Evolutionary conservation across 2,888 invertebrate genomes (phyloP).

Genomic region (Formica aserva): DNA sequence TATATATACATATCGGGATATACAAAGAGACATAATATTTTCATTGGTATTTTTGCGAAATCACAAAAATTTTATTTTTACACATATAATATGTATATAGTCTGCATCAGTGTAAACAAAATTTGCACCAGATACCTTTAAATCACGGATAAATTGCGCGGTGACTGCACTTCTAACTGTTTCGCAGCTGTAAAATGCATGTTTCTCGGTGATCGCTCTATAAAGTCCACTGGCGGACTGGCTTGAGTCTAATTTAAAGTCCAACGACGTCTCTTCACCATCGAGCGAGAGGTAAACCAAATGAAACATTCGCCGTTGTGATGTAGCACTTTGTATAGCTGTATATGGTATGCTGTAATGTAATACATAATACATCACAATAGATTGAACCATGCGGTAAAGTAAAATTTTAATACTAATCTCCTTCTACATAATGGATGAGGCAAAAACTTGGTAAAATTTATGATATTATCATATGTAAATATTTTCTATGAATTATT

Average conservation of each 20-base stretch:
- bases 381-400: slow-evolving; percentile 12
- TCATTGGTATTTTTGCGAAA: slow-evolving; percentile 4
- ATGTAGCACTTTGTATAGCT: slow-evolving; percentile 92
- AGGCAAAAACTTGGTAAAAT: background rate
- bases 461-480: background rate
- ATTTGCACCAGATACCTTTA: slow-evolving; percentile 88
- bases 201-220: slow-evolving; percentile 95
- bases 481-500: background rate
- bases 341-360: slow-evolving; percentile 91
- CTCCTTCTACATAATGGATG: slow-evolving; percentile 29
- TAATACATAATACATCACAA: slow-evolving; percentile 43
- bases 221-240: slow-evolving; percentile 94
- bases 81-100: background rate
- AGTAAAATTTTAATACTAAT: slow-evolving; percentile 43
- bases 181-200: slow-evolving; percentile 97
- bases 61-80: background rate
- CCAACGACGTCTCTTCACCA: slow-evolving; percentile 90
- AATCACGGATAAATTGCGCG: slow-evolving; percentile 94
- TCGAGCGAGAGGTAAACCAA: slow-evolving; percentile 91
- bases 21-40: background rate
- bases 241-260: slow-evolving; percentile 93
- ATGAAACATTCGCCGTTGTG: slow-evolving; percentile 91
- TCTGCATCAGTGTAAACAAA: background rate
- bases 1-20: no score
- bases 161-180: slow-evolving; percentile 95